Evolutionary conservation across 2,888 invertebrate genomes (phyloP).

Genomic region (Tetramorium bicarinatum): DNA sequence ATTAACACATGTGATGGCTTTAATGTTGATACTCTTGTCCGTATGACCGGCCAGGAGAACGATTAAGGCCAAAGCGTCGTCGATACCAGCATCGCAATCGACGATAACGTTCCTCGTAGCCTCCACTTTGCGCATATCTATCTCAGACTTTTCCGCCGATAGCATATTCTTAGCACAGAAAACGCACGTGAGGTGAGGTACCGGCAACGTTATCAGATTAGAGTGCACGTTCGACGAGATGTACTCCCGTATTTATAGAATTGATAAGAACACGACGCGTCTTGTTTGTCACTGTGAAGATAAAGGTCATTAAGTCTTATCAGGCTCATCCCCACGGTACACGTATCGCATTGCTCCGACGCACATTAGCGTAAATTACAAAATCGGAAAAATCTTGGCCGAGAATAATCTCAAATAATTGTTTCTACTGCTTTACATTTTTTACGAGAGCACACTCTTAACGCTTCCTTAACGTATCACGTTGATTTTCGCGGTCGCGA

Average conservation of each 20-base stretch:
- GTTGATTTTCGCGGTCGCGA: too few species aligned
- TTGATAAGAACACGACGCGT: neutral
- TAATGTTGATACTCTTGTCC: slow-evolving; percentile 86
- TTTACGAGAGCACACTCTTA: neutral
- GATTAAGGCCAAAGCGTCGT: slow-evolving; percentile 90
- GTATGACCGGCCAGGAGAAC: slow-evolving; percentile 88
- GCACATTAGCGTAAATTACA: neutral
- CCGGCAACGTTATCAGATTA: neutral
- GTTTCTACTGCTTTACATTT: neutral
- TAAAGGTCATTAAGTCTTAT: neutral
- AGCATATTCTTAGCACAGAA: neutral
- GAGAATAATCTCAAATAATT: neutral
- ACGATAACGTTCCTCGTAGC: slow-evolving; percentile 85
- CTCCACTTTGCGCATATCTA: slow-evolving; percentile 7
- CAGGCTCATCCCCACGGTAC: neutral
- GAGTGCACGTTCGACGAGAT: neutral
- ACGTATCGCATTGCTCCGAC: neutral
- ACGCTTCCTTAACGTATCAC: neutral
- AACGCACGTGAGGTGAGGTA: neutral
- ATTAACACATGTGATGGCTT: slow-evolving; percentile 91
- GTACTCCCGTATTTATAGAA: neutral
- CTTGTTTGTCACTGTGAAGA: neutral
- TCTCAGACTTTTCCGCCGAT: neutral
- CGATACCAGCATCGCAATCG: slow-evolving; percentile 90
- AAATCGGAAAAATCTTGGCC: neutral